These are phyloP conservation scores for Morpho achilles DNA, from an alignment of 2,888 invertebrate species.

Conservation along the genomic window DNA sequence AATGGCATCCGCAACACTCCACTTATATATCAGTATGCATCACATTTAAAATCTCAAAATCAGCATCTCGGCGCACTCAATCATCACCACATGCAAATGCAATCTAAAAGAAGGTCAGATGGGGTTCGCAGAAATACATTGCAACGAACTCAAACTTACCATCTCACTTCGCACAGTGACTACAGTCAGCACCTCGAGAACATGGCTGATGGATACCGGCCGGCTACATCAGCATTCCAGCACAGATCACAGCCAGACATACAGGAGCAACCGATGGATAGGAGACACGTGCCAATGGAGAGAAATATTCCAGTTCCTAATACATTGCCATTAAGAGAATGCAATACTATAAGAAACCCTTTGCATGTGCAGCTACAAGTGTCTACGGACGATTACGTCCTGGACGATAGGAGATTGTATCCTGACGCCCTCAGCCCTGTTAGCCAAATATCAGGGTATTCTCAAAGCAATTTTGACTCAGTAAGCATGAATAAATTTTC, in stretches of 20 bases:
- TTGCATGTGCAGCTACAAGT: slow-evolving; percentile 66
- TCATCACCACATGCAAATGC: slow-evolving; percentile 57
- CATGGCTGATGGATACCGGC: slow-evolving; percentile 53
- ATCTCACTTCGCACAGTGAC: slow-evolving; percentile 72
- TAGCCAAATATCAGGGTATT: slow-evolving; percentile 65
- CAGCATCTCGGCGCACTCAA: slow-evolving; percentile 62
- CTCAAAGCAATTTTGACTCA: slow-evolving; percentile 60
- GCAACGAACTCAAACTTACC: slow-evolving; percentile 73
- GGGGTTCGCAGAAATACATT: slow-evolving; percentile 62
- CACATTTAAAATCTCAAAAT: slow-evolving; percentile 69
- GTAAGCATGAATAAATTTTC: slow-evolving; percentile 66
- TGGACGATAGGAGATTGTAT: slow-evolving; percentile 53
- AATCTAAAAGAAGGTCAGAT: slow-evolving; percentile 56
- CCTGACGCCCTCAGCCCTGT: slow-evolving; percentile 63
- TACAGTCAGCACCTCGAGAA: slow-evolving; percentile 71
- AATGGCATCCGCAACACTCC: slow-evolving; percentile 62
- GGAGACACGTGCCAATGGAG: slow-evolving; percentile 49
- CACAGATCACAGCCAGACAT: slow-evolving; percentile 68
- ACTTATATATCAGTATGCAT: slow-evolving; percentile 71
- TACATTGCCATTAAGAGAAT: slow-evolving; percentile 63
- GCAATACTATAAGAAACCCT: slow-evolving; percentile 57
- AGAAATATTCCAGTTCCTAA: slow-evolving; percentile 56
- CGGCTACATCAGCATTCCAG: slow-evolving; percentile 51
- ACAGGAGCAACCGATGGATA: slow-evolving; percentile 51
- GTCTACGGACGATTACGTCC: slow-evolving; percentile 61